Evolutionary conservation across 92 coral and sea anemone species (phyloP), one percentile per base, ranked within the genome.

Genomic region (Muricea muricata): DNA sequence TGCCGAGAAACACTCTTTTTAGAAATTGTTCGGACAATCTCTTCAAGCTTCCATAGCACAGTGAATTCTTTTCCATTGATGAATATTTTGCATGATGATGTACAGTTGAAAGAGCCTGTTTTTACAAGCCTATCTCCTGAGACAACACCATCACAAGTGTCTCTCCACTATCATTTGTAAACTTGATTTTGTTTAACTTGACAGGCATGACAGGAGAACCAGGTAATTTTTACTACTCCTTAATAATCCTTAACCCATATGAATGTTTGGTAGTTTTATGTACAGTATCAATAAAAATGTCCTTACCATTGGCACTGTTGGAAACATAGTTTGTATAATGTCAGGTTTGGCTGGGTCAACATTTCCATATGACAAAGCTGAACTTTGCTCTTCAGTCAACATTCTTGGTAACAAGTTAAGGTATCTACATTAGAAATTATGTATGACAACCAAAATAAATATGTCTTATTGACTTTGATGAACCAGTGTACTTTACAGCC

Each of bases 161-260:
- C 73, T 35, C 73, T 66, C 26, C 73, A 6, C 26, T 66, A 66
- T 11, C 76, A 69, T 69, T 30, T 10, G 30, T 20, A 33, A 29
- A 18, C 14, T 10, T 18, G 9, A 40, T 21, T 18, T 30, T 69
- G 2, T 21, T 30, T 24, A 69, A n/a, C 34, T 45, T 7, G 12
- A 71, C 78, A 6, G 78, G 35, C 78, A 71, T 71, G 35, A 71
- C 78, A 71, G 78, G 78, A 71, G 35, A 71, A 21, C 78, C 32
- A 71, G 78, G 78, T 32, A 71, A 31, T 71, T 71, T 71, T 52
- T 52, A 71, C n/a, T n/a, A n/a, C n/a, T n/a, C n/a, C n/a, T n/a
- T n/a, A n/a, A n/a, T n/a, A n/a, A n/a, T n/a, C n/a, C n/a, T n/a
- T n/a, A n/a, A n/a, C n/a, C n/a, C n/a, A n/a, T n/a, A n/a, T n/a